These are phyloP conservation scores for Drosophila insularis DNA, from an alignment of 1,140 invertebrate species.

Conservation along the genomic window DNA sequence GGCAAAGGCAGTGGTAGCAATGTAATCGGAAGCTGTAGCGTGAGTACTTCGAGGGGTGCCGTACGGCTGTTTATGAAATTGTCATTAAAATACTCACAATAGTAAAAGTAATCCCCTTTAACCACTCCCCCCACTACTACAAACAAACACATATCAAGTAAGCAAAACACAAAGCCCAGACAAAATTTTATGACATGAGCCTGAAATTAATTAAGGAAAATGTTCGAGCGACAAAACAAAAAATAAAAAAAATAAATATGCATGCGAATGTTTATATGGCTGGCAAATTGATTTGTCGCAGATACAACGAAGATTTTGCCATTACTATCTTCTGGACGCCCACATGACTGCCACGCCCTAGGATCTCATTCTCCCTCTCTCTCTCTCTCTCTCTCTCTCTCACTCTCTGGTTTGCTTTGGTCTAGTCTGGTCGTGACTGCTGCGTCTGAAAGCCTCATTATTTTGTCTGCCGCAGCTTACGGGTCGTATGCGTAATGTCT, in stretches of 20 bases:
- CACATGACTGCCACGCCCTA: neutral
- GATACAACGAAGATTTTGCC: neutral
- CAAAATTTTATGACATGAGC: slow-evolving; percentile 23
- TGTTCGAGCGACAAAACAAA: slow-evolving; percentile 28
- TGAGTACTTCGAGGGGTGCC: neutral
- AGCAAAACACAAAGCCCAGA: slow-evolving; percentile 37
- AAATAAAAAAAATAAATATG: slow-evolving; percentile 40
- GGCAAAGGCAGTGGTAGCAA: no score
- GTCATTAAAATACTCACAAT: slow-evolving; percentile 68
- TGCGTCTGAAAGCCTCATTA: slow-evolving; percentile 39
- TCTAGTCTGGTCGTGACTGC: slow-evolving; percentile 7
- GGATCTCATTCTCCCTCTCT: no score
- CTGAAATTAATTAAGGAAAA: slow-evolving; percentile 69
- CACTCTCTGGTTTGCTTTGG: neutral
- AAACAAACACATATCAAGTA: slow-evolving; percentile 11
- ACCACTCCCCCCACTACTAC: neutral
- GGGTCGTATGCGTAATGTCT: slow-evolving; percentile 52
- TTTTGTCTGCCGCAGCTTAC: slow-evolving; percentile 39
- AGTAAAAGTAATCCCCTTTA: slow-evolving; percentile 45
- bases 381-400: neutral
- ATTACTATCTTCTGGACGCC: neutral
- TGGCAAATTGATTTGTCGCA: slow-evolving; percentile 48
- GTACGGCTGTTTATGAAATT: slow-evolving; percentile 72
- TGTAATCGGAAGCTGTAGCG: no score
- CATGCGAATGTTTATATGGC: slow-evolving; percentile 3